A percentile compares a stretch with the other conserved stretches of the same genome.
phyloP scores from a whole-genome alignment of 2,113 vertebrate genomes.

The Notechis scutatus region DNA sequence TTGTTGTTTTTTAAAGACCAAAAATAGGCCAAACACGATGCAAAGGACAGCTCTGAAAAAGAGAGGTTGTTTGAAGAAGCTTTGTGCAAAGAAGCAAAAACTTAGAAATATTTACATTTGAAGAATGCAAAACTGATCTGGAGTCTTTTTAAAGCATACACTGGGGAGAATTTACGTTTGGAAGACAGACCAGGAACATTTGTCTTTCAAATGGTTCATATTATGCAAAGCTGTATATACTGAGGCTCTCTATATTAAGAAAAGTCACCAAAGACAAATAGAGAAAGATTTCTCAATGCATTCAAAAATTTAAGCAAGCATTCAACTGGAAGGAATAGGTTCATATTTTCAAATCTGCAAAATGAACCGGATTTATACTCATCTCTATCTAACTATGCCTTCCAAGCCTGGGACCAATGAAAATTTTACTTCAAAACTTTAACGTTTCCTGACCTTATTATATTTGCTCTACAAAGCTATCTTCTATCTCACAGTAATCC shows the following conservation, averaged over 20 bases:
- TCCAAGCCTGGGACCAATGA: too few relatives aligned
- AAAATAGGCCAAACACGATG: neutral
- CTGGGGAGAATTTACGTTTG: neutral
- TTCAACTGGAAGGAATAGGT: neutral
- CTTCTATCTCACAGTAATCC: too few relatives aligned
- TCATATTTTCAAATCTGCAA: neutral
- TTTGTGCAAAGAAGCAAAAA: neutral
- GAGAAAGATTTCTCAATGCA: neutral
- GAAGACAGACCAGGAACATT: neutral
- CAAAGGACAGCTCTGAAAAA: neutral
- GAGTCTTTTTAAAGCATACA: neutral
- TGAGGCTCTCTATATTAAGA: neutral
- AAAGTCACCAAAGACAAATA: neutral
- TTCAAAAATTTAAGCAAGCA: neutral
- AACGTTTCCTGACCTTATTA: too few relatives aligned
- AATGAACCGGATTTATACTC: neutral
- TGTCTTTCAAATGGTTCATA: neutral
- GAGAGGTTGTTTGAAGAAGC: neutral
- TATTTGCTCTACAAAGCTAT: too few relatives aligned
- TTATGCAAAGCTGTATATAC: neutral
- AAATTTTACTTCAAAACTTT: too few relatives aligned
- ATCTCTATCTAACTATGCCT: too few relatives aligned
- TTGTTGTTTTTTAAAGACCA: neutral
- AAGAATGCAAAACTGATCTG: neutral
- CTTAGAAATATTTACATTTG: neutral